Evolutionary conservation across 2,113 vertebrate species (phyloP).

Genomic region (Myiagra hebetior): DNA sequence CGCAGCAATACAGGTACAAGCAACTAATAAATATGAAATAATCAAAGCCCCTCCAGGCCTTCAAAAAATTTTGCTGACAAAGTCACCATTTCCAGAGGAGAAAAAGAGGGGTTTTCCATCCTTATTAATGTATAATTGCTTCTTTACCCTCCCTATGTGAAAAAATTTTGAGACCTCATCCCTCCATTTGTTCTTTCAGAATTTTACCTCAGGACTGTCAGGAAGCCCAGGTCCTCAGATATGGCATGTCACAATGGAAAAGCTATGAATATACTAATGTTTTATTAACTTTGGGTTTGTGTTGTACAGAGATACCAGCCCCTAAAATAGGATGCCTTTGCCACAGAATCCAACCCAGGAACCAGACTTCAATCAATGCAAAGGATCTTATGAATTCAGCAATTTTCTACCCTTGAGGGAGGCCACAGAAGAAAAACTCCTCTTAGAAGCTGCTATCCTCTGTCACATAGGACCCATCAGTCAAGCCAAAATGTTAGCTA

Average conservation of each 20-base stretch:
- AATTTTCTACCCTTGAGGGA: background rate
- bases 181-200: background rate
- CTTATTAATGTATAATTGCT: background rate
- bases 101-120: rapidly evolving
- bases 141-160: background rate
- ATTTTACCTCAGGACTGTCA: background rate
- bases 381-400: background rate
- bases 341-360: background rate
- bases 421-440: background rate
- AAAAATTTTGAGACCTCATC: background rate
- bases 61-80: background rate
- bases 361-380: background rate
- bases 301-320: background rate
- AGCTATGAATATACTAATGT: background rate
- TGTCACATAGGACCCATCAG: background rate
- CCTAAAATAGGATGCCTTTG: background rate
- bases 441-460: background rate
- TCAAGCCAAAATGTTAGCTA: background rate
- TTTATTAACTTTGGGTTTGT: background rate
- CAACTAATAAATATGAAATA: background rate
- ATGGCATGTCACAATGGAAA: background rate
- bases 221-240: background rate
- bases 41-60: background rate
- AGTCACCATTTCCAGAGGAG: background rate
- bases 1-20: background rate